Conservation (phyloP, 2,113 vertebrate genomes). For the Chascanopsetta lugubris region DNA sequence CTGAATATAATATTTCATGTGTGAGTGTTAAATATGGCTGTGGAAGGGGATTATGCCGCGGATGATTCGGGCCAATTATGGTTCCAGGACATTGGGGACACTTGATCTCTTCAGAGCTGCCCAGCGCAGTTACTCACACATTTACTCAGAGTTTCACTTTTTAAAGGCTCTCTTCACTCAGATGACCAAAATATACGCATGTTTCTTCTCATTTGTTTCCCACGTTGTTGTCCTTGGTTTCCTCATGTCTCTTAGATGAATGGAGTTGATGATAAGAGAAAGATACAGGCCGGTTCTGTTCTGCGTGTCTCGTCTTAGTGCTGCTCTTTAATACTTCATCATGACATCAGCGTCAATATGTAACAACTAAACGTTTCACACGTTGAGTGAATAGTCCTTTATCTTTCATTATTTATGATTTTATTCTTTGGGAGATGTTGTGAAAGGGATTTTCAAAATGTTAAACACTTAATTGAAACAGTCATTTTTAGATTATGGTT, state of each 20-base stretch:
- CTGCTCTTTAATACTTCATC: too few relatives aligned
- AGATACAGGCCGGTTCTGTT: too few relatives aligned
- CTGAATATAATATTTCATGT: constrained; percentile 58
- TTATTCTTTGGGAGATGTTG: too few relatives aligned
- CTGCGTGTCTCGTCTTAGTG: too few relatives aligned
- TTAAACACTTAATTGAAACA: too few relatives aligned
- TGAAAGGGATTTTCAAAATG: too few relatives aligned
- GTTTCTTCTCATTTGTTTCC: background rate
- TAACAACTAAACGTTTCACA: too few relatives aligned
- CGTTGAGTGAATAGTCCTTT: too few relatives aligned
- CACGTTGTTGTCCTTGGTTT: too few relatives aligned
- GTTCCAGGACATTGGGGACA: constrained; percentile 42
- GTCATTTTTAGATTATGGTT: too few relatives aligned
- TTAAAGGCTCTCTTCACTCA: background rate
- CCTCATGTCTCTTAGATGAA: background rate
- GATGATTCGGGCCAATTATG: constrained; percentile 48
- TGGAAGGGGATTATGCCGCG: constrained; percentile 59
- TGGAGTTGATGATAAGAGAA: background rate
- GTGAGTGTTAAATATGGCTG: constrained; percentile 70
- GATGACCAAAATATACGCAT: background rate
- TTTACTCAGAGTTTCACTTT: constrained; percentile 25
- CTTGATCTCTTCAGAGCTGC: constrained; percentile 35
- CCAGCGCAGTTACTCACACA: background rate
- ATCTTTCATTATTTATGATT: too few relatives aligned
- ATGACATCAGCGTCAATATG: too few relatives aligned